A percentile compares a stretch with the other conserved stretches of the same genome.
These are phyloP conservation scores for Ornithoptera alexandrae DNA, from an alignment of 2,888 invertebrate genomes.

Conservation along the genomic window DNA sequence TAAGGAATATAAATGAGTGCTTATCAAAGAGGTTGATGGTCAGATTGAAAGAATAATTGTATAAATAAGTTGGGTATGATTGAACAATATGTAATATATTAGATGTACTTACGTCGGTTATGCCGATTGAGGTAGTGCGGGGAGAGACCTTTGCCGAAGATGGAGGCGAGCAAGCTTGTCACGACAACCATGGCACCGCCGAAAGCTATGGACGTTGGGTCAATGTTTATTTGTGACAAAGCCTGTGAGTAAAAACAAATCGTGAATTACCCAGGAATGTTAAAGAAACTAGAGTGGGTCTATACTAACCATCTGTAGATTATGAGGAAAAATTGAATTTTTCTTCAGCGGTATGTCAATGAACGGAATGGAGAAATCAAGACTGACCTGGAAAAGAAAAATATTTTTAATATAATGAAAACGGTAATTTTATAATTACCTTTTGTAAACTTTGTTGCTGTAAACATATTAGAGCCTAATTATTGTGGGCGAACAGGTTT, in stretches of 20 bases:
- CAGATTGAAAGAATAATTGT: no score
- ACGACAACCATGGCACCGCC: slow-evolving; percentile 79
- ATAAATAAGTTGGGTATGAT: background rate
- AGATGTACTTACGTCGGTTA: slow-evolving; percentile 54
- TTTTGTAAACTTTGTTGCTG: background rate
- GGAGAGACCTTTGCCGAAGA: slow-evolving; percentile 50
- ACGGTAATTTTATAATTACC: background rate
- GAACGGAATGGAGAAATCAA: slow-evolving; percentile 84
- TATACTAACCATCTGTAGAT: background rate
- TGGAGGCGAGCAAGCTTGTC: slow-evolving; percentile 78
- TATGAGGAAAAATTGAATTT: slow-evolving; percentile 51
- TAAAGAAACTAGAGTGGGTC: background rate
- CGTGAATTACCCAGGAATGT: background rate
- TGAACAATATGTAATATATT: background rate
- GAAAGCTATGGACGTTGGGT: slow-evolving; percentile 80
- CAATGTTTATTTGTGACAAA: slow-evolving; percentile 80
- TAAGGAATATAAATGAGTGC: no score
- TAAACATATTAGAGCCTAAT: background rate
- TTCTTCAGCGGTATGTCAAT: slow-evolving; percentile 82
- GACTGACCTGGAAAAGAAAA: slow-evolving; percentile 76
- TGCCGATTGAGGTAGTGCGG: slow-evolving; percentile 43
- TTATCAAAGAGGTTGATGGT: no score
- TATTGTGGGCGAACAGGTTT: no score
- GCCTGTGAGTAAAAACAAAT: slow-evolving; percentile 46
- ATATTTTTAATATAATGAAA: background rate